Evolutionary conservation across 53 echinoderm and acorn worm genomes (phyloP).

Genomic region (Antedon mediterranea): DNA sequence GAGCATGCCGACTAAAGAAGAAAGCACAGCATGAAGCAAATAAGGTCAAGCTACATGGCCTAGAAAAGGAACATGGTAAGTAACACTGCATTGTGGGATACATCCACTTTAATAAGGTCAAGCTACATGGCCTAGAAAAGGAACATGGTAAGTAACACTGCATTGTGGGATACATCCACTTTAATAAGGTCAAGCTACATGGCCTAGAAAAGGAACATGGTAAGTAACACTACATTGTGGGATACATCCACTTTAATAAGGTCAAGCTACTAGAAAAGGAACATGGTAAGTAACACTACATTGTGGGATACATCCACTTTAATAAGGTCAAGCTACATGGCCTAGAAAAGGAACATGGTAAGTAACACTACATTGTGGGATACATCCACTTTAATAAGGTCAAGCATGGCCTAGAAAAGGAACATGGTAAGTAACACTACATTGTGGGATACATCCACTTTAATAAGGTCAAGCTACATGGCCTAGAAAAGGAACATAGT

Average conservation of each 20-base stretch:
- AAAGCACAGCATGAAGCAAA: slow-evolving; percentile 98
- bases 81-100: background rate
- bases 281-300: slow-evolving; percentile 35
- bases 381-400: slow-evolving; percentile 83
- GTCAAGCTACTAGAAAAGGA: slow-evolving; percentile 81
- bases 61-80: slow-evolving; percentile 75
- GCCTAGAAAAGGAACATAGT: slow-evolving; percentile 69
- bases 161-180: background rate
- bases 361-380: slow-evolving; percentile 16
- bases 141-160: slow-evolving; percentile 50
- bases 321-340: slow-evolving; percentile 91
- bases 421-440: slow-evolving; percentile 42
- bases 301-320: background rate
- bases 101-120: slow-evolving; percentile 95
- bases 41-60: slow-evolving; percentile 79
- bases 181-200: slow-evolving; percentile 87
- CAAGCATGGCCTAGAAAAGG: slow-evolving; percentile 72
- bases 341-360: slow-evolving; percentile 64
- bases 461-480: slow-evolving; percentile 90
- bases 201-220: slow-evolving; percentile 71
- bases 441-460: background rate
- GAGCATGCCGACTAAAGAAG: slow-evolving; percentile 97
- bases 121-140: slow-evolving; percentile 63
- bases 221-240: slow-evolving; percentile 24
- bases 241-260: slow-evolving; percentile 63